Evolutionary conservation across 2,113 vertebrate species (phyloP).

Genomic region (Euleptes europaea): DNA sequence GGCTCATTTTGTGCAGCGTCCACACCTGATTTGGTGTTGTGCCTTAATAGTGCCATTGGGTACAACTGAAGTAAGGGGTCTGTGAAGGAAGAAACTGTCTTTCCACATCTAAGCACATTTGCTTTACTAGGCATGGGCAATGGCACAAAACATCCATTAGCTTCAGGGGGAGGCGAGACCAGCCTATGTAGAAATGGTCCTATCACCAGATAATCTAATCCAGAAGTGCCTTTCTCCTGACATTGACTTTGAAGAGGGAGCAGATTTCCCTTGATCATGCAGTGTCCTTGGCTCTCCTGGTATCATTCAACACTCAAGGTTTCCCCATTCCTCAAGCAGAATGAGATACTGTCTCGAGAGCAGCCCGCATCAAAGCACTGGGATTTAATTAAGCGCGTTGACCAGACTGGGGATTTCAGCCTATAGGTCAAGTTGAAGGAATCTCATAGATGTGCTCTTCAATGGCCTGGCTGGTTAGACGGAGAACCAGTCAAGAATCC

Average conservation of each 20-base stretch:
- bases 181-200: not conserved
- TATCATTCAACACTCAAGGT: constrained; percentile 54
- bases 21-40: too few relatives aligned
- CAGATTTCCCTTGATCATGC: constrained; percentile 64
- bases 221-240: constrained; percentile 59
- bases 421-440: constrained; percentile 54
- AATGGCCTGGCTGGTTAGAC: constrained; percentile 29
- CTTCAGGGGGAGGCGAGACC: constrained; percentile 31
- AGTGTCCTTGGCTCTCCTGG: constrained; percentile 58
- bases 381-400: constrained; percentile 43
- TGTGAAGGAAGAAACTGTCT: not conserved
- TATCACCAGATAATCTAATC: constrained; percentile 56
- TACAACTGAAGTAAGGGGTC: not conserved
- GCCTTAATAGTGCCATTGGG: not conserved
- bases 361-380: constrained; percentile 58
- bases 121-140: not conserved
- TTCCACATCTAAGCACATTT: not conserved
- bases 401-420: constrained; percentile 53
- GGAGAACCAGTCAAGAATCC: constrained; percentile 32
- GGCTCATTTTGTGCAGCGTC: too few relatives aligned
- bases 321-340: constrained; percentile 24
- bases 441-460: constrained; percentile 31
- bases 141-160: not conserved
- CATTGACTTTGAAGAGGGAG: constrained; percentile 63
- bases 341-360: constrained; percentile 52